A percentile compares a stretch with the other conserved stretches of the same genome.
These are phyloP conservation scores for Nothoprocta pentlandii DNA, from an alignment of 2,113 vertebrate species.

Conservation along the genomic window DNA sequence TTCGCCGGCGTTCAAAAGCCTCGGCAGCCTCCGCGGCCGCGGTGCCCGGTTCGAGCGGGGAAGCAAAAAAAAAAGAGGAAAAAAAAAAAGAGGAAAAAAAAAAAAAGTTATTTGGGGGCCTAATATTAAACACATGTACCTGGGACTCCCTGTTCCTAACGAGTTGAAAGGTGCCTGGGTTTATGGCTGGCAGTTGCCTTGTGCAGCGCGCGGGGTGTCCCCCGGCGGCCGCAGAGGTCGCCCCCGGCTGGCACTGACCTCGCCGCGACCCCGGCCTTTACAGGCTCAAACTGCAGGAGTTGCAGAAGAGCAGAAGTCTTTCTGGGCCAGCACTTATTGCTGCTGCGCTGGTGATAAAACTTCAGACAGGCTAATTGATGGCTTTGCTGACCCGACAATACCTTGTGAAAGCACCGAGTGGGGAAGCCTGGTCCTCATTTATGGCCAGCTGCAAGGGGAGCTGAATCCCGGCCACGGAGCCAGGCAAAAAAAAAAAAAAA, in stretches of 20 bases:
- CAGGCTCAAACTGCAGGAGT: slow-evolving; percentile 90
- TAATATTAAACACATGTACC: slow-evolving; percentile 97
- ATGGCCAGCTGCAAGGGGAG: slow-evolving; percentile 93
- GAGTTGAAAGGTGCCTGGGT: slow-evolving; percentile 82
- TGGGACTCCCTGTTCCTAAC: slow-evolving; percentile 73
- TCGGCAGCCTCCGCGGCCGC: slow-evolving; percentile 41
- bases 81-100: no score
- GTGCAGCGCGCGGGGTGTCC: slow-evolving; percentile 79
- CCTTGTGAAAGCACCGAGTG: slow-evolving; percentile 94
- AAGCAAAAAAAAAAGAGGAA: no score
- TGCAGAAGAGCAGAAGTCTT: slow-evolving; percentile 87
- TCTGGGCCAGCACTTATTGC: slow-evolving; percentile 93
- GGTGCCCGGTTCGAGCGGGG: slow-evolving; percentile 73
- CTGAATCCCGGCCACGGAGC: slow-evolving; percentile 81
- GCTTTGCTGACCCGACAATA: slow-evolving; percentile 99
- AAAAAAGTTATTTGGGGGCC: slow-evolving; percentile 77
- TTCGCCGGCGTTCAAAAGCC: slow-evolving; percentile 72
- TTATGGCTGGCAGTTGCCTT: slow-evolving; percentile 76
- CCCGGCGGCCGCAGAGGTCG: slow-evolving; percentile 82
- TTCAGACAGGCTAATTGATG: slow-evolving; percentile 99
- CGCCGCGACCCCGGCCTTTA: slow-evolving; percentile 88
- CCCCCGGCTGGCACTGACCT: slow-evolving; percentile 95
- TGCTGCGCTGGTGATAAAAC: slow-evolving; percentile 98
- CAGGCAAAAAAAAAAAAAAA: neutral
- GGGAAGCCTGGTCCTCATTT: slow-evolving; percentile 97